Conservation (phyloP, 2,797 vertebrate genomes). For the Molossus alvarezi region DNA sequence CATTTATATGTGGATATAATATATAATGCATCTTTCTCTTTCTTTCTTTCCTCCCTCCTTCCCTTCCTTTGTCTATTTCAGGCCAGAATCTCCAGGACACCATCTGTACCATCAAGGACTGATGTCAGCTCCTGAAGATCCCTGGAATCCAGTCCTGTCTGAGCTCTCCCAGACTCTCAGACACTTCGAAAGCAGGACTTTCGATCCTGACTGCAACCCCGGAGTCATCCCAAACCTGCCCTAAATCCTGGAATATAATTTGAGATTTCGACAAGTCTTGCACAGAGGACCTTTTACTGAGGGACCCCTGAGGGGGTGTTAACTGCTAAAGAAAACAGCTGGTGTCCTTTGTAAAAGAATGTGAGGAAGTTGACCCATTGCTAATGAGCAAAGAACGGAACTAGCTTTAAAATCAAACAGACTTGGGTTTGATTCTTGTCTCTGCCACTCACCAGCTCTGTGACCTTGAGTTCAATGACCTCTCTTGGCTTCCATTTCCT, state of each 20-base stretch:
- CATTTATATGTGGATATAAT: not conserved
- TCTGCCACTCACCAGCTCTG: not conserved
- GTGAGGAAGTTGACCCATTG: not conserved
- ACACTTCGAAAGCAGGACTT: not conserved
- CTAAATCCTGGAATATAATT: not conserved
- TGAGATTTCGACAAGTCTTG: not conserved
- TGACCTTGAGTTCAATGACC: not conserved
- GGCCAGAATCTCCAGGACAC: not conserved
- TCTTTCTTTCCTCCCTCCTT: not conserved
- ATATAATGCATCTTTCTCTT: not conserved
- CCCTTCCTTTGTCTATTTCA: not conserved
- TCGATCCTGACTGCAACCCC: not conserved
- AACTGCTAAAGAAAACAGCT: not conserved
- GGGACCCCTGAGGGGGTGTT: not conserved
- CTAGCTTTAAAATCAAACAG: not conserved
- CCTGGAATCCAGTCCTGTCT: not conserved
- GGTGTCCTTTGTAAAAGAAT: no score
- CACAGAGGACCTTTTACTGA: not conserved
- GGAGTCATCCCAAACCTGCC: not conserved
- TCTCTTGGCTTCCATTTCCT: not conserved
- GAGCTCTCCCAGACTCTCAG: not conserved
- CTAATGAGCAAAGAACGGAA: not conserved
- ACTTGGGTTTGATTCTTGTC: not conserved
- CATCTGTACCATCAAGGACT: not conserved
- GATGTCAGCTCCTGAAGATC: not conserved